phyloP scores from a whole-genome alignment of 2,797 vertebrate genomes.

The Amazona ochrocephala region DNA sequence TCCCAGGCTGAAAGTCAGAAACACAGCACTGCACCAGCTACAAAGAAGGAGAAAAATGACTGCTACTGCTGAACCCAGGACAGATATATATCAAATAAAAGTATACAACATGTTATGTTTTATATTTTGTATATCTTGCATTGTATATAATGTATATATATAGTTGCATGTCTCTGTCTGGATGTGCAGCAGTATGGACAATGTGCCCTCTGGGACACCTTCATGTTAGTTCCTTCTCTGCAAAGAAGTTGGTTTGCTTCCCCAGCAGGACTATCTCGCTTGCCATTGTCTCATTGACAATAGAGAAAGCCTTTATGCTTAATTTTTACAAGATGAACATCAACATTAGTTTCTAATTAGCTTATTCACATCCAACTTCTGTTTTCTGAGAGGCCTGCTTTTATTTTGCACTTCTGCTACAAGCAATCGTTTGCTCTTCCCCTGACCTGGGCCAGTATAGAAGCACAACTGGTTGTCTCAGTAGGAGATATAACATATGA shows the following conservation, averaged over 20 bases:
- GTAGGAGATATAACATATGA: neutral
- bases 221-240: neutral
- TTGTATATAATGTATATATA: neutral
- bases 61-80: too few relatives aligned
- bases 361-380: neutral
- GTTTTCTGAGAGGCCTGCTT: neutral
- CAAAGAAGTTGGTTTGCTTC: neutral
- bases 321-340: neutral
- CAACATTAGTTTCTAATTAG: neutral
- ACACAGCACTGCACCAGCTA: too few relatives aligned
- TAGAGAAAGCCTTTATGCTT: neutral
- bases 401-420: neutral
- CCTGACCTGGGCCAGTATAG: neutral
- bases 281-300: neutral
- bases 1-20: too few relatives aligned
- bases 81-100: neutral
- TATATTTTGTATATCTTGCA: neutral
- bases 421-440: neutral
- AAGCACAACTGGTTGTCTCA: neutral
- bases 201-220: neutral
- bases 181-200: neutral
- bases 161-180: neutral
- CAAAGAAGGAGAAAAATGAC: too few relatives aligned
- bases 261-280: neutral
- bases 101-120: neutral